A percentile compares a stretch with the other conserved stretches of the same genome.
Conservation (phyloP, 2,888 invertebrate genomes). For the Nasonia oneida region DNA sequence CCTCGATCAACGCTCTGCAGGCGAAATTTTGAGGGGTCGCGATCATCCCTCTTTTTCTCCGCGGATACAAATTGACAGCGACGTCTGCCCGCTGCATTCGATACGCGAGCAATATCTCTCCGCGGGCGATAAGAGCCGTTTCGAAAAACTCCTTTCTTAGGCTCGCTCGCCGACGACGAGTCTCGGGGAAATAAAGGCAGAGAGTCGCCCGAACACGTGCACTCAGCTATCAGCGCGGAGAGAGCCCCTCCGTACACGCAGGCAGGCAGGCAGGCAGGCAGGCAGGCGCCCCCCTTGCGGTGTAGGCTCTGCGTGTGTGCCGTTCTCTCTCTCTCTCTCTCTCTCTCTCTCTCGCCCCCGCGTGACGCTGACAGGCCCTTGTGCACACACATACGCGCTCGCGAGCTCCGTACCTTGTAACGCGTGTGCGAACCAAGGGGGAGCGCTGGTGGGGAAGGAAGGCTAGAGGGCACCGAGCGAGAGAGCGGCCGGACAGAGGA, state of each 20-base stretch:
- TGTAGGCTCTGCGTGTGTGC: slow-evolving; percentile 28
- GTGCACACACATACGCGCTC: slow-evolving; percentile 39
- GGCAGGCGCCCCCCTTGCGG: slow-evolving; percentile 69
- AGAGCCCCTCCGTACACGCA: background rate
- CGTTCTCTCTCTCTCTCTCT: slow-evolving; percentile 42
- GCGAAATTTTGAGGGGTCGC: background rate
- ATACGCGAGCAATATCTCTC: no score
- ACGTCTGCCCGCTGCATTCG: no score
- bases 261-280: slow-evolving; percentile 53
- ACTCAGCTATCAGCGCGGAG: background rate
- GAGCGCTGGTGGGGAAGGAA: slow-evolving; percentile 68
- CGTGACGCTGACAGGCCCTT: slow-evolving; percentile 57
- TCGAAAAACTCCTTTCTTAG: no score
- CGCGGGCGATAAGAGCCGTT: no score
- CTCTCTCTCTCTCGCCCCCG: slow-evolving; percentile 51
- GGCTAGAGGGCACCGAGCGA: slow-evolving; percentile 66
- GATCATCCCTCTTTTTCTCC: no score
- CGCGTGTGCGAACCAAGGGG: slow-evolving; percentile 58
- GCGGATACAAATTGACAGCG: no score
- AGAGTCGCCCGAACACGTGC: slow-evolving; percentile 67
- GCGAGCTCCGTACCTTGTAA: slow-evolving; percentile 68
- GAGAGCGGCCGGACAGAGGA: slow-evolving; percentile 64
- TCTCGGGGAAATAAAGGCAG: slow-evolving; percentile 15
- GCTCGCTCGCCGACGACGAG: no score
- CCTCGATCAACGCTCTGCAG: background rate